Percentiles rank a stretch among this genome's conserved stretches.
These are phyloP conservation scores for Apostichopus japonicus DNA, from an alignment of 35 echinoderm and acorn worm species.

Conservation along the genomic window DNA sequence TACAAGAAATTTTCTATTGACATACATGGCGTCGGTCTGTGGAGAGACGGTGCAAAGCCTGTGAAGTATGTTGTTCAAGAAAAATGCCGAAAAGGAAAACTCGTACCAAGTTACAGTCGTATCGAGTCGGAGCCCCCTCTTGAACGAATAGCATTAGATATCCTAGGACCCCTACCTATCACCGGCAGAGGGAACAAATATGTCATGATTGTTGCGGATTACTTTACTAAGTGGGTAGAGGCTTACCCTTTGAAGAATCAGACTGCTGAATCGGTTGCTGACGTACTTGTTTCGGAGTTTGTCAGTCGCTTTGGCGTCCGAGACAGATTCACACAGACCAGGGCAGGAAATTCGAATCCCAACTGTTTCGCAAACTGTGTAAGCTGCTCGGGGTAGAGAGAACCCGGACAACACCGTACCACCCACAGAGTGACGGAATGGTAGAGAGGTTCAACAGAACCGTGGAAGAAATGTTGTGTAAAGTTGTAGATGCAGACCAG, in stretches of 20 bases:
- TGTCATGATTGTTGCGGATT: conserved; percentile 61
- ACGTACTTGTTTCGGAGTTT: conserved; percentile 20
- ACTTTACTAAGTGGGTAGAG: conserved; percentile 77
- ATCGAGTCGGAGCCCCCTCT: conserved; percentile 40
- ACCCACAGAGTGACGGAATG: conserved; percentile 66
- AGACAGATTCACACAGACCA: conserved; percentile 61
- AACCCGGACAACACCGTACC: conserved; percentile 62
- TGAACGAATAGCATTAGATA: conserved; percentile 67
- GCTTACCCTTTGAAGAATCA: conserved; percentile 55
- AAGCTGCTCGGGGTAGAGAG: conserved; percentile 48
- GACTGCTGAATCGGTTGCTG: conserved; percentile 54
- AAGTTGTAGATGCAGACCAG: conserved; percentile 51
- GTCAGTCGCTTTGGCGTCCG: conserved; percentile 52
- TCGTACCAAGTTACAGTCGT: not conserved
- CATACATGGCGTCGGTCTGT: conserved; percentile 2
- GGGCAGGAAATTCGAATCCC: conserved; percentile 71
- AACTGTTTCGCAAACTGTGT: conserved; percentile 61
- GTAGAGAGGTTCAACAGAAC: conserved; percentile 54
- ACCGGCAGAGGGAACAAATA: conserved; percentile 50
- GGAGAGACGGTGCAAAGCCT: not conserved
- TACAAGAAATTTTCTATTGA: conserved; percentile 46
- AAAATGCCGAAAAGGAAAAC: not conserved
- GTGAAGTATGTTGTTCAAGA: conserved; percentile 1
- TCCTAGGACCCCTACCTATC: conserved; percentile 49
- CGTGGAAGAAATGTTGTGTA: conserved; percentile 56